phyloP scores from a whole-genome alignment of 2,797 vertebrate genomes.

The Pristis pectinata region DNA sequence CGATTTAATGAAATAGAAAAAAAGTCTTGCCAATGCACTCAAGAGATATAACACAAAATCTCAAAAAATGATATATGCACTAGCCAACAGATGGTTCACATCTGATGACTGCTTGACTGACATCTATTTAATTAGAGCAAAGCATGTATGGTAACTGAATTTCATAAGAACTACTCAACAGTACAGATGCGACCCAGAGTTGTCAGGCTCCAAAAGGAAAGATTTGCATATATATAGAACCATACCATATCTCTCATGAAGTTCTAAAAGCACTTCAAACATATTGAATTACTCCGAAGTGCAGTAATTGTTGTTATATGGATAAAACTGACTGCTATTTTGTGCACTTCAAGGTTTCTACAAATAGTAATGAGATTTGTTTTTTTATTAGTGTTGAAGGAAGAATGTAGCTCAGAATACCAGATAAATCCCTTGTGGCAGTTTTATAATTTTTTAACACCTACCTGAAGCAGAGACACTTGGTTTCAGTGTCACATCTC shows the following conservation, averaged over 20 bases:
- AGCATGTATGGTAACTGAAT: background rate
- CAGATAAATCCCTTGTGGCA: background rate
- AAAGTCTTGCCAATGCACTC: background rate
- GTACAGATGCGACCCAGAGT: background rate
- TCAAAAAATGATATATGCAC: background rate
- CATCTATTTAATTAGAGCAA: constrained; percentile 6
- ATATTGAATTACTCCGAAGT: background rate
- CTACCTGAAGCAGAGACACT: background rate
- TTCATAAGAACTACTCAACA: background rate
- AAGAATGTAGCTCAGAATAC: background rate
- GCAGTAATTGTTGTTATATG: background rate
- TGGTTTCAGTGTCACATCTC: background rate
- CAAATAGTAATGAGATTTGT: constrained; percentile 1
- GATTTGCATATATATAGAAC: constrained; percentile 15
- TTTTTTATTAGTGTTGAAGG: constrained; percentile 8
- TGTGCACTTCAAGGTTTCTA: background rate
- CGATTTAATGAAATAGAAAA: constrained; percentile 6
- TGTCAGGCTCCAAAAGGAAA: background rate
- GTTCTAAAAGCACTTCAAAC: constrained; percentile 1
- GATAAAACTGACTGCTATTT: constrained; percentile 9
- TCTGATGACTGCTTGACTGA: background rate
- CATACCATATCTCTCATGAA: background rate
- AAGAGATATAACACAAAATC: background rate
- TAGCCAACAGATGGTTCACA: background rate
- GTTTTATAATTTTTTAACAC: background rate